A percentile compares a stretch with the other conserved stretches of the same genome.
These are phyloP conservation scores for Phalacrocorax aristotelis DNA, from an alignment of 2,113 vertebrate genomes.

Conservation along the genomic window DNA sequence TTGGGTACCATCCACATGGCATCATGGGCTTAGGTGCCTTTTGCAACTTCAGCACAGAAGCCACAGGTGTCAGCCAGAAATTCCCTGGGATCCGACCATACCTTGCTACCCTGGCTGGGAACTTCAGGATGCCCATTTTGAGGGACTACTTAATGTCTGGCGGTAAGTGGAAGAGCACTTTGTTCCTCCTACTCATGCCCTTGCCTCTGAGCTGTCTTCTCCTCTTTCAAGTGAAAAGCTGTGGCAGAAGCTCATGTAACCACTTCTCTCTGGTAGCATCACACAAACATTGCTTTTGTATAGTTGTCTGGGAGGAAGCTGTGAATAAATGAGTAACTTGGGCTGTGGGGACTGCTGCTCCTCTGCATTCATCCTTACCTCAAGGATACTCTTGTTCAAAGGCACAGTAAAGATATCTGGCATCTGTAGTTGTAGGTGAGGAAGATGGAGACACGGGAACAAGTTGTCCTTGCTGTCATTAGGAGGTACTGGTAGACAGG, in stretches of 20 bases:
- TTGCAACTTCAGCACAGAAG: slow-evolving; percentile 96
- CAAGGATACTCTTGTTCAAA: background rate
- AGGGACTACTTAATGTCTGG: slow-evolving; percentile 98
- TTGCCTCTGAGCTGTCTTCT: background rate
- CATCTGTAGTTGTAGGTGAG: background rate
- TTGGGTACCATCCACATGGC: slow-evolving; percentile 95
- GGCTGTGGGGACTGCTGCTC: background rate
- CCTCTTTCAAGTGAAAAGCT: background rate
- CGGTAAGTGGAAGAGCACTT: slow-evolving; percentile 74
- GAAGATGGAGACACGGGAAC: background rate
- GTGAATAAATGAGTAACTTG: background rate
- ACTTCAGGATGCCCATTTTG: slow-evolving; percentile 91
- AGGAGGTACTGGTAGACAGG: background rate
- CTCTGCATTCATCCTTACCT: background rate
- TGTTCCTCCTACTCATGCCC: background rate
- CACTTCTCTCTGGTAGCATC: background rate
- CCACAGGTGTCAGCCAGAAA: slow-evolving; percentile 91
- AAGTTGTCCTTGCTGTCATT: background rate
- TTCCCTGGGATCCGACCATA: slow-evolving; percentile 93
- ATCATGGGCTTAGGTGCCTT: slow-evolving; percentile 95
- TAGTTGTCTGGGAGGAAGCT: background rate
- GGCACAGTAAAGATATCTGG: background rate
- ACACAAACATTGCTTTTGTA: background rate
- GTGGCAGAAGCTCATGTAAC: background rate
- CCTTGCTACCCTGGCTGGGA: slow-evolving; percentile 91